phyloP scores from a whole-genome alignment of 2,113 vertebrate species.

The Miniopterus natalensis region DNA sequence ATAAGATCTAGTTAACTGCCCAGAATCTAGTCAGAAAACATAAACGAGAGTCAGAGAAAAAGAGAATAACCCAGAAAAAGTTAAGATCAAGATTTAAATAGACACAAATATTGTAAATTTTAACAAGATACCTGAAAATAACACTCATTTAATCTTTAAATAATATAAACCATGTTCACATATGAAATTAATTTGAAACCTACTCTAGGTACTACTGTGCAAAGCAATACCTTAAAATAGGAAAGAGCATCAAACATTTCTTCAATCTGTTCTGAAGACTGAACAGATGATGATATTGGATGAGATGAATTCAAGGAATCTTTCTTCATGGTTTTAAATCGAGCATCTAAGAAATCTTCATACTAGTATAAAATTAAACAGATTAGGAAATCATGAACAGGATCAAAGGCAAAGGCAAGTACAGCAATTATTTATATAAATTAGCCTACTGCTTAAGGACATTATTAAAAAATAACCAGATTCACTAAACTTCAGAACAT shows the following conservation, averaged over 20 bases:
- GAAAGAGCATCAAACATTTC: constrained; percentile 98
- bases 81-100: constrained; percentile 45
- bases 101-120: constrained; percentile 34
- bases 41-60: constrained; percentile 19
- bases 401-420: constrained; percentile 45
- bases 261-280: constrained; percentile 93
- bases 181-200: constrained; percentile 56
- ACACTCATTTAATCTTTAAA: constrained; percentile 27
- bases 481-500: constrained; percentile 43
- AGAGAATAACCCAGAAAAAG: neutral
- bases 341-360: constrained; percentile 92
- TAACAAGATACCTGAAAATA: constrained; percentile 31
- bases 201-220: constrained; percentile 22
- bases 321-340: constrained; percentile 93
- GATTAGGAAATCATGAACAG: neutral
- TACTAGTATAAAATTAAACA: constrained; percentile 88
- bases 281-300: constrained; percentile 92
- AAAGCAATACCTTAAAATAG: constrained; percentile 94
- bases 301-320: constrained; percentile 96
- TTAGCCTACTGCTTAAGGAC: neutral
- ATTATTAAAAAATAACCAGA: constrained; percentile 21
- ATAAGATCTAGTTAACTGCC: neutral
- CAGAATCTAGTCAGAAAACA: constrained; percentile 38
- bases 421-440: constrained; percentile 10
- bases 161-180: constrained; percentile 48